Base-by-base conservation (phyloP, 2,888 invertebrate genomes). In the Hydriomena furcata region DNA sequence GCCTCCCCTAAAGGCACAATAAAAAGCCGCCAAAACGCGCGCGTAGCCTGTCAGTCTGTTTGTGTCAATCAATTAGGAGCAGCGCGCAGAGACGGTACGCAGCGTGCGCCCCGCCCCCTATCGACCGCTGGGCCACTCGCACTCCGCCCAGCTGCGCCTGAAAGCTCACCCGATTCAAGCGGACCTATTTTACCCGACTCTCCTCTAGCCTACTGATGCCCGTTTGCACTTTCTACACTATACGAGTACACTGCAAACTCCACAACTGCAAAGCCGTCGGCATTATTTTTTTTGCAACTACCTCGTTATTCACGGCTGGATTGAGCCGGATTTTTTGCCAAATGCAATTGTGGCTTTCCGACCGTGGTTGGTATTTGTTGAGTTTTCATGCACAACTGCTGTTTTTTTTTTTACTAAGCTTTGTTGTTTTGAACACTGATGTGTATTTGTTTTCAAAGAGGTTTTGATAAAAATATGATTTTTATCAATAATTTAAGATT, bases 51-150 rank as follows among this genome's bases (percentile, higher is more conserved):
- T 81, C 85, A 77, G 79, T 79, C 74, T 75, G 79, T 79, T 80
- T 78, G 73, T 85, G 88, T 87, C 88, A 88, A 87, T 88, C 88
- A 88, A 88, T 88, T 88, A 59, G 50, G 42, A 52, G 60, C 32
- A 37, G 55, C 51, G 76, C 80, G 82, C 83, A 82, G 74, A 73
- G 71, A 69, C 68, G 67, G 68, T 65, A 82, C 85, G 86, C 88
- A 84, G 76, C 68, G 66, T 62, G 56, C 23, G 75, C 81, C 71
- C 73, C 87, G 84, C 87, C 87, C 68, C 55, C 71, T 85, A 87
- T 73, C 66, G 72, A 75, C 86, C 81, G 83, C 76, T 34, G 38
- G 82, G 64, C 68, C 43, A 61, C 52, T 43, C 31, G 40, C 57
- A 52, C 60, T 49, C 79, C 85, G 84, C 84, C 85, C 82, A 72